These are phyloP conservation scores for Beris chalybata DNA, from an alignment of 2,888 invertebrate species.

Conservation along the genomic window DNA sequence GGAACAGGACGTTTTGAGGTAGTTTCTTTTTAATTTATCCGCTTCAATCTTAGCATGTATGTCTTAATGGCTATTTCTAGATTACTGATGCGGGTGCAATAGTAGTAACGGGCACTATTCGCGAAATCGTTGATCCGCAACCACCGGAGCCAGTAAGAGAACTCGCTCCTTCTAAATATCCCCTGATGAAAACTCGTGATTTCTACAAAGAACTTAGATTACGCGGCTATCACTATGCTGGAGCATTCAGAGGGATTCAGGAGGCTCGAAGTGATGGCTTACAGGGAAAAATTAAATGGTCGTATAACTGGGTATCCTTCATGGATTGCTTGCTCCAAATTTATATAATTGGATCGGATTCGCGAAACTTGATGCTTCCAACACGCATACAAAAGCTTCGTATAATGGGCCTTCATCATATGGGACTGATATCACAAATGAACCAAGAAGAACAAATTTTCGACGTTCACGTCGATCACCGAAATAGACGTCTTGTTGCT, in stretches of 20 bases:
- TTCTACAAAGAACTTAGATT: slow-evolving; percentile 72
- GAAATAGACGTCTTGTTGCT: slow-evolving; percentile 58
- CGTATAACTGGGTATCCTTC: slow-evolving; percentile 84
- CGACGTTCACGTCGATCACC: slow-evolving; percentile 49
- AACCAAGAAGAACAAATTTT: slow-evolving; percentile 48
- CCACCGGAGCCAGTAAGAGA: slow-evolving; percentile 40
- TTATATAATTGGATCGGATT: slow-evolving; percentile 69
- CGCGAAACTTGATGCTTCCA: slow-evolving; percentile 72
- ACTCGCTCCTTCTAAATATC: slow-evolving; percentile 44
- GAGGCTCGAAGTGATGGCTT: slow-evolving; percentile 51
- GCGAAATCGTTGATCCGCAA: slow-evolving; percentile 48
- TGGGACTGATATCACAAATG: slow-evolving; percentile 57
- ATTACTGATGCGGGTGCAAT: slow-evolving; percentile 70
- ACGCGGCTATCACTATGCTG: slow-evolving; percentile 68
- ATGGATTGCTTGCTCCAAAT: slow-evolving; percentile 89
- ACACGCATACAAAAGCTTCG: slow-evolving; percentile 71
- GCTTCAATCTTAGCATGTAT: not conserved
- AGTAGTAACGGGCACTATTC: slow-evolving; percentile 71
- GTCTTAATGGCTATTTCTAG: slow-evolving; percentile 47
- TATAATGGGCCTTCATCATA: slow-evolving; percentile 68
- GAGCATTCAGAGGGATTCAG: slow-evolving; percentile 48
- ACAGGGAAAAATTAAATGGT: slow-evolving; percentile 62
- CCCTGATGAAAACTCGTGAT: slow-evolving; percentile 62
- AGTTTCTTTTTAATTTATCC: slow-evolving; percentile 6
- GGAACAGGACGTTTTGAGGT: slow-evolving; percentile 66